These are phyloP conservation scores for Calonectris borealis DNA, from an alignment of 2,113 vertebrate genomes.

Conservation along the genomic window DNA sequence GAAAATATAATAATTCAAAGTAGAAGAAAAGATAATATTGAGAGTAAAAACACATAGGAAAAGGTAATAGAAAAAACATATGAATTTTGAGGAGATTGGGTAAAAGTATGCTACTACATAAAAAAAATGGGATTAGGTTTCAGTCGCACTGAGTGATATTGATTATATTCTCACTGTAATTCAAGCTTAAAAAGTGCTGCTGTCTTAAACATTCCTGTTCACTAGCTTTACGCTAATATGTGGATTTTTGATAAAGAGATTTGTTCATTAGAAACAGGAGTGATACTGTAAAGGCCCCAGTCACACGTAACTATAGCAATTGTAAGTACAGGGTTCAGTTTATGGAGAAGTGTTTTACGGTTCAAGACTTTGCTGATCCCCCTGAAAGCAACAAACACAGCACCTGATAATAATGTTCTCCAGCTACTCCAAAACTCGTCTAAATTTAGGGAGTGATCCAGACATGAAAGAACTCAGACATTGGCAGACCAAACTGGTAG, in stretches of 20 bases:
- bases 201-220: neutral
- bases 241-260: neutral
- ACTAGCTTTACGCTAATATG: neutral
- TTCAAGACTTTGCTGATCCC: neutral
- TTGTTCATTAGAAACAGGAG: neutral
- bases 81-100: neutral
- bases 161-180: neutral
- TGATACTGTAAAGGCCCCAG: neutral
- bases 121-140: neutral
- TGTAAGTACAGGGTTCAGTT: neutral
- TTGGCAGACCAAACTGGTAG: neutral
- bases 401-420: neutral
- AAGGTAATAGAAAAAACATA: neutral
- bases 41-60: neutral
- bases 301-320: neutral
- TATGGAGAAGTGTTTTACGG: neutral
- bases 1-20: neutral
- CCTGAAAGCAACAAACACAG: neutral
- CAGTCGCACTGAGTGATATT: neutral
- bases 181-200: neutral
- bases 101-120: neutral
- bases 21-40: neutral
- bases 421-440: neutral
- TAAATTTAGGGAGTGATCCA: neutral
- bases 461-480: neutral